phyloP scores from a whole-genome alignment of 2,888 invertebrate species.

The Tetranychus truncatus region DNA sequence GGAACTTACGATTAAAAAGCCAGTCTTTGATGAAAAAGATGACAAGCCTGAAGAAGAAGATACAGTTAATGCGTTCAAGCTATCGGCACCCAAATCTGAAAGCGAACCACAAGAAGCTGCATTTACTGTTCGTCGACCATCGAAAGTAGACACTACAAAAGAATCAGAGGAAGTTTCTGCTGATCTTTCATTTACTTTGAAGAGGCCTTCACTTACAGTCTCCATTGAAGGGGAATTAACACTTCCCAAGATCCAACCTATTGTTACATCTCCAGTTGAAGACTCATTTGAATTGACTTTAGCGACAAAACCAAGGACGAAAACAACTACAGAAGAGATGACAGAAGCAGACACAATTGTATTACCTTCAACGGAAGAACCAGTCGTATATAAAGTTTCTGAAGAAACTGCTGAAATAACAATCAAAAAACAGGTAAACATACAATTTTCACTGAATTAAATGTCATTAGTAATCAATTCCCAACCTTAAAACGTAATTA shows the following conservation, averaged over 20 bases:
- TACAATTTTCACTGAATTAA: too few relatives aligned
- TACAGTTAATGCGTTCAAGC: constrained; percentile 21
- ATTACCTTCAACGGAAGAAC: constrained; percentile 13
- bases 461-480: constrained; percentile 6
- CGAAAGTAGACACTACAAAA: not conserved
- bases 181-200: not conserved
- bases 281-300: not conserved
- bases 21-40: constrained; percentile 25
- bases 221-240: not conserved
- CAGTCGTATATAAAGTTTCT: constrained; percentile 18
- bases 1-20: constrained; percentile 28
- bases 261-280: not conserved
- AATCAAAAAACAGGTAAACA: constrained; percentile 21
- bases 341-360: constrained; percentile 17
- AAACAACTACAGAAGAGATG: constrained; percentile 8
- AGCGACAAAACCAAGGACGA: constrained; percentile 19
- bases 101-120: constrained; percentile 13
- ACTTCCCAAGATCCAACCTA: not conserved
- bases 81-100: constrained; percentile 17
- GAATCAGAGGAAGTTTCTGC: constrained; percentile 7
- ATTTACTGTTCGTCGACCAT: constrained; percentile 8
- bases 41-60: constrained; percentile 20
- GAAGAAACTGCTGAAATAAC: constrained; percentile 24
- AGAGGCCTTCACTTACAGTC: not conserved
- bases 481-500: not conserved